These are phyloP conservation scores for Cabera pusaria DNA, from an alignment of 2,888 invertebrate genomes.

Conservation along the genomic window DNA sequence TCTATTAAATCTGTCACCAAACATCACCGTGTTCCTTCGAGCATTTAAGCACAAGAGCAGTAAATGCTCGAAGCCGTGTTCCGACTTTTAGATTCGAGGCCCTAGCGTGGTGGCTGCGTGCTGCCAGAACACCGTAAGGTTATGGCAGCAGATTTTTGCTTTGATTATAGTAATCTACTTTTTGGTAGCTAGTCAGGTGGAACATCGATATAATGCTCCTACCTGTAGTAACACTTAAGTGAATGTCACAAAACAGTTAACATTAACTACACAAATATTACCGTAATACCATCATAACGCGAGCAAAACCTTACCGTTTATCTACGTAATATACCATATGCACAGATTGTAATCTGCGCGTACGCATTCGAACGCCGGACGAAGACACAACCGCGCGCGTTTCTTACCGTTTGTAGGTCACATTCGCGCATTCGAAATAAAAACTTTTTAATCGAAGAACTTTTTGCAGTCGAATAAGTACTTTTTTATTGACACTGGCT, in stretches of 20 bases:
- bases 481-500: not conserved
- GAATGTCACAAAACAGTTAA: slow-evolving; percentile 11
- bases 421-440: slow-evolving; percentile 44
- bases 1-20: too few species aligned
- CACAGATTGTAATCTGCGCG: slow-evolving; percentile 43
- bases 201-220: too few species aligned
- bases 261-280: slow-evolving; percentile 36
- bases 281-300: slow-evolving; percentile 28
- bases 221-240: too few species aligned
- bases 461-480: not conserved
- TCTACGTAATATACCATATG: slow-evolving; percentile 52
- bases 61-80: too few species aligned
- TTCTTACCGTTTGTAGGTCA: slow-evolving; percentile 49
- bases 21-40: too few species aligned
- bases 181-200: too few species aligned
- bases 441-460: slow-evolving; percentile 27
- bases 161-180: too few species aligned
- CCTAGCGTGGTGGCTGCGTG: too few species aligned
- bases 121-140: too few species aligned
- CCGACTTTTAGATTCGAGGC: too few species aligned
- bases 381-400: slow-evolving; percentile 57
- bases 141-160: too few species aligned
- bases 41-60: too few species aligned
- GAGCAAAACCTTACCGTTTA: slow-evolving; percentile 56
- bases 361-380: slow-evolving; percentile 62